Evolutionary conservation across 2,888 invertebrate species (phyloP), one percentile per base, ranked within the genome.

Genomic region (Tenthredo mesomela): DNA sequence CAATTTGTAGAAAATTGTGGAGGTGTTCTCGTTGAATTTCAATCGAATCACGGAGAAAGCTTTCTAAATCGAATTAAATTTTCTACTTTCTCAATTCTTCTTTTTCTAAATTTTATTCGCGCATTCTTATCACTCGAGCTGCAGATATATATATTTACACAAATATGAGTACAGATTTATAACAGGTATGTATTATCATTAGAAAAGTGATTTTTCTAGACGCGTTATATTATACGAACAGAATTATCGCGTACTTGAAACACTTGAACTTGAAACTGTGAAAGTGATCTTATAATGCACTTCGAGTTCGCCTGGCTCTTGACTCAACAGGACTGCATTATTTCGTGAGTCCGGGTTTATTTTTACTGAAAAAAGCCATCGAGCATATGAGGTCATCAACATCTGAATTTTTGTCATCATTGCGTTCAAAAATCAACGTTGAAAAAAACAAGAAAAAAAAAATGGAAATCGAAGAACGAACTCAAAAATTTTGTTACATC

Each of bases 241-340:
- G 77, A 54, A 77, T 54, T 61, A 37, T 18, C 58, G 58, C 78
- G 12, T 12, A 61, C 80, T 58, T 80, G 61, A 80, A 37, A 21
- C 61, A 61, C 80, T 80, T 80, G 80, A 80, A 61, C 58, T 80
- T 80, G 80, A 80, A 80, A 80, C 61, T 61, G 58, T 40, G 54
- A 25, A 54, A 77, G 33, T 54, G 29, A 50, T 77, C 29, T 9
- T 33, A 6, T 33, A 6, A 10, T 21, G 43, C 71, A 73, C 40
- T 73, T 25, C 1, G 18, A 70, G 37, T 70, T 73, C 4, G 40
- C 25, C 43, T 29, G 33, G 54, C 77, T 77, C 25, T 54, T 50
- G 40, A 73, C 21, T 73, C 37, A 54, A n/a, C 2, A n/a, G 54
- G n/a, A 54, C 54, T 54, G 70, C n/a, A 70, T 70, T 15, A 40